Percentiles rank a stretch among this genome's conserved stretches.
Evolutionary conservation across 2,888 invertebrate genomes (phyloP).

Genomic region (Aleiodes alternator): DNA sequence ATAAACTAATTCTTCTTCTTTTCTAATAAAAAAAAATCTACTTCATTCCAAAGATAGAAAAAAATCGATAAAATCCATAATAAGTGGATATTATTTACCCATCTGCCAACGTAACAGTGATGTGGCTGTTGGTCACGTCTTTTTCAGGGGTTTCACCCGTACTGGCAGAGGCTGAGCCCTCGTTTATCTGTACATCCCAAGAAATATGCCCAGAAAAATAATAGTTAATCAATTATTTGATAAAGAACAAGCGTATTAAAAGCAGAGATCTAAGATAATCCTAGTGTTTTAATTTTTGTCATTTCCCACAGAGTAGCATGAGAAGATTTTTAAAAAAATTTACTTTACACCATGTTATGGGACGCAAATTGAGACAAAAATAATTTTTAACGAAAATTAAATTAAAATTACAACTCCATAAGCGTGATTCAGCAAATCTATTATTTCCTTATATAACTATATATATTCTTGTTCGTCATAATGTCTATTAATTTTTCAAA

Average conservation of each 20-base stretch:
- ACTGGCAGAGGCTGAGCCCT: slow-evolving; percentile 75
- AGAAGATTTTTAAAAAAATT: too few species aligned
- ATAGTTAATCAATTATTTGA: slow-evolving; percentile 30
- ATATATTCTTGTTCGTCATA: too few species aligned
- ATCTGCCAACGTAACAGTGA: slow-evolving; percentile 69
- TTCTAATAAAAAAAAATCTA: neutral
- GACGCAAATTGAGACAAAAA: too few species aligned
- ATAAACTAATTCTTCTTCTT: neutral
- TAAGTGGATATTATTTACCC: slow-evolving; percentile 45
- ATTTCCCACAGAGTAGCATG: too few species aligned
- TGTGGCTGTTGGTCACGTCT: slow-evolving; percentile 71
- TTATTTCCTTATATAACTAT: too few species aligned
- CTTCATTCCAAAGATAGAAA: slow-evolving; percentile 6
- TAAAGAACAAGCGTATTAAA: neutral
- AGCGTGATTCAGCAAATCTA: too few species aligned
- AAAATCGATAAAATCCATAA: slow-evolving; percentile 37
- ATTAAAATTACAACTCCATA: too few species aligned
- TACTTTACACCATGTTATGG: too few species aligned
- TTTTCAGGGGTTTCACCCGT: slow-evolving; percentile 73
- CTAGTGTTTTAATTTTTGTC: too few species aligned
- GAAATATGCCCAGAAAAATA: slow-evolving; percentile 12
- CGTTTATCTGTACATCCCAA: slow-evolving; percentile 65
- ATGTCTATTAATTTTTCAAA: too few species aligned
- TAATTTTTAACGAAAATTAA: too few species aligned
- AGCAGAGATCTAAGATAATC: neutral